Conservation (phyloP, 1,140 invertebrate genomes). For the Cotesia typhae region DNA sequence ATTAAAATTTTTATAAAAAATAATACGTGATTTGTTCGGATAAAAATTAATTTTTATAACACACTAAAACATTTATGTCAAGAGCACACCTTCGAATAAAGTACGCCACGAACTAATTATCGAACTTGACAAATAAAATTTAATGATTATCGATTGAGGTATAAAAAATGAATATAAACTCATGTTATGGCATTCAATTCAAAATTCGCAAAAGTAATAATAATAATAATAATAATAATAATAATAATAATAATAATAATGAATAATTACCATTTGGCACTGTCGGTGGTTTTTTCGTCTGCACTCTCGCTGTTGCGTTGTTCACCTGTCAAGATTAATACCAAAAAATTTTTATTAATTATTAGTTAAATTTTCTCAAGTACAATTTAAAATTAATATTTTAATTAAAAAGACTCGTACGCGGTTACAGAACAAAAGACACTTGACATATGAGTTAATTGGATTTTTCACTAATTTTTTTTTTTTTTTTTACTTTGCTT, state of each 20-base stretch:
- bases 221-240: background rate
- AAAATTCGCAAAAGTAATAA: background rate
- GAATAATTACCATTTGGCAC: constrained; percentile 87
- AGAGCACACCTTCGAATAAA: too few species aligned
- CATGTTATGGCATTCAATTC: too few species aligned
- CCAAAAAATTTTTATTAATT: constrained; percentile 38
- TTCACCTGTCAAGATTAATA: constrained; percentile 80
- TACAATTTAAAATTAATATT: background rate
- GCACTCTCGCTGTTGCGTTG: constrained; percentile 96
- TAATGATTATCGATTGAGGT: too few species aligned
- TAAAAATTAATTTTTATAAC: too few species aligned
- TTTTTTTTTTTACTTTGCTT: background rate
- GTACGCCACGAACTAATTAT: too few species aligned
- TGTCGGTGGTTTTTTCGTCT: constrained; percentile 95
- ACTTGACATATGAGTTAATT: background rate
- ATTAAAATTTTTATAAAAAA: too few species aligned
- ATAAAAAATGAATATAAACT: too few species aligned
- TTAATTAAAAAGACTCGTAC: constrained; percentile 10
- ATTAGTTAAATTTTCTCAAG: constrained; percentile 14
- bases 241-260: background rate
- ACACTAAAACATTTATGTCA: too few species aligned
- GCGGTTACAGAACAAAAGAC: constrained; percentile 8
- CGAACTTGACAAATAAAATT: too few species aligned
- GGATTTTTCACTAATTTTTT: background rate
- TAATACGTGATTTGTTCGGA: too few species aligned